phyloP scores from a whole-genome alignment of 2,113 vertebrate genomes.

The Anser brachyrhynchus region DNA sequence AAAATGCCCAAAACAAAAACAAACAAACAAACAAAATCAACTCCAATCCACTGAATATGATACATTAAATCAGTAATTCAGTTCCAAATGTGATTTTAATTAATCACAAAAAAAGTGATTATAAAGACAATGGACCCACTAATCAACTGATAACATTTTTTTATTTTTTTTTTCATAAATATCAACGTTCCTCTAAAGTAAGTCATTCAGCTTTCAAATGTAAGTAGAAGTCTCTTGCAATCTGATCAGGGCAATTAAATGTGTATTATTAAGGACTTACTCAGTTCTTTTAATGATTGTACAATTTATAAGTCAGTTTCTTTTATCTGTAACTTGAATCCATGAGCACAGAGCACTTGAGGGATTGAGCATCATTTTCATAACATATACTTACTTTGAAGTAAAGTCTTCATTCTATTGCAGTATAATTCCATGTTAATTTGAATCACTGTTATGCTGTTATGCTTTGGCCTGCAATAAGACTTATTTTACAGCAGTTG shows the following conservation, averaged over 20 bases:
- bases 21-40: neutral
- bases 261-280: conserved; percentile 18
- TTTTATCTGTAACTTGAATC: conserved; percentile 52
- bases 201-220: neutral
- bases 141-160: neutral
- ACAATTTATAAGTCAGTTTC: conserved; percentile 7
- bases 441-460: neutral
- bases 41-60: neutral
- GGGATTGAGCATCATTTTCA: conserved; percentile 43
- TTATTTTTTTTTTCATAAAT: neutral
- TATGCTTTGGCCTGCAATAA: neutral
- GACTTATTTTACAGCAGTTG: neutral
- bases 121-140: neutral
- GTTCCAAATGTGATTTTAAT: neutral
- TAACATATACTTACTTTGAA: conserved; percentile 70
- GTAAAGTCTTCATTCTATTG: conserved; percentile 35
- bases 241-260: conserved; percentile 51
- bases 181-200: neutral
- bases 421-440: conserved; percentile 35
- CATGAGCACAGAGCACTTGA: conserved; percentile 26
- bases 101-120: neutral
- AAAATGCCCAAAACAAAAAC: neutral
- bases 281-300: conserved; percentile 46
- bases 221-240: neutral
- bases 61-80: neutral